Evolutionary conservation across 2,113 vertebrate genomes (phyloP), one percentile per base, ranked within the genome.

Genomic region (Aphyosemion australe): DNA sequence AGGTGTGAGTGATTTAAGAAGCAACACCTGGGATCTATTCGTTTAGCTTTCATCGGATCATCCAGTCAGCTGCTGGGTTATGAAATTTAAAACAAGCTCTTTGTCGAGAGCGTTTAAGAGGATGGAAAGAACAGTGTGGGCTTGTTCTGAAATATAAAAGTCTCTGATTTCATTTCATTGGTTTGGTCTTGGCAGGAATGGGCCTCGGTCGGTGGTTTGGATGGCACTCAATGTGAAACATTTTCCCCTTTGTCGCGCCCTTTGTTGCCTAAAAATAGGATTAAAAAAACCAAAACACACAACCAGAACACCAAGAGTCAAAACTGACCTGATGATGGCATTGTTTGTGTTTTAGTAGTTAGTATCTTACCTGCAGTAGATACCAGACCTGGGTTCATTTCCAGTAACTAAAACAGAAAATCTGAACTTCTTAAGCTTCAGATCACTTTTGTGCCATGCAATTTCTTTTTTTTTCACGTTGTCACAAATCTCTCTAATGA

Each of bases 161-260:
- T 67, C 47, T 61, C 62, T 78, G 3, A n/a, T 20, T 50, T 61
- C 10, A 12, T 67, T 73, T 69, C 18, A 18, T 42, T 46, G 61
- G 41, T 62, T 76, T 62, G 61, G 61, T 65, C 54, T 50, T 19
- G 72, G 65, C 62, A 61, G 61, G 47, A 2, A 65, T 47, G 48
- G 12, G 21, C 39, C 31, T 68, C 49, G 31, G 20, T 57, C 10
- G 54, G 65, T 1, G 0, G 34, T 70, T 73, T 43, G 42, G 42
- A 54, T 37, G 19, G 15, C 4, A 2, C 37, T 48, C 61, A 31
- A 16, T 70, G 65, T 61, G 14, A 72, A 73, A 76, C 43, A 8
- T 21, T 61, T 52, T 56, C 19, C 50, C 71, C 76, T 0, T 26
- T 26, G 26, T 26, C 26, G 5, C 34, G 10, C 56, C 16, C 43